Percentiles rank a stretch among this genome's conserved stretches.
phyloP scores from a whole-genome alignment of 2,888 invertebrate genomes.

The Elysia crispata region DNA sequence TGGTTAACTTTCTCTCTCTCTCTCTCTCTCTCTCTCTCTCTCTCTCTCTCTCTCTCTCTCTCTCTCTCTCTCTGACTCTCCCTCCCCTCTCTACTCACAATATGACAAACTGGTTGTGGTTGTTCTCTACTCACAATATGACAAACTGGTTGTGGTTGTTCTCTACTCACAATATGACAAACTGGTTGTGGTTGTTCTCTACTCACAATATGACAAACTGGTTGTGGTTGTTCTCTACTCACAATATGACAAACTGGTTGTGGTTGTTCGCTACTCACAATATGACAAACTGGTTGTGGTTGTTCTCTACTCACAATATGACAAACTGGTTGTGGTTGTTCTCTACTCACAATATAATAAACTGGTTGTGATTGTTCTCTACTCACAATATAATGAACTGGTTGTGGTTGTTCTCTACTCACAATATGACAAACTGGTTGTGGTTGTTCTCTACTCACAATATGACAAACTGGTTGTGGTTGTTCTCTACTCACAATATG shows the following conservation, averaged over 20 bases:
- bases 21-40: not conserved
- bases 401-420: slow-evolving; percentile 74
- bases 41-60: not conserved
- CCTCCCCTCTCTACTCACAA: not conserved
- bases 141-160: slow-evolving; percentile 77
- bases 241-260: slow-evolving; percentile 77
- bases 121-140: too few species aligned
- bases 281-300: slow-evolving; percentile 77
- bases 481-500: too few species aligned
- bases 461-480: slow-evolving; percentile 77
- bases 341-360: too few species aligned
- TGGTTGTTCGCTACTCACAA: too few species aligned
- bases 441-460: too few species aligned
- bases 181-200: slow-evolving; percentile 76
- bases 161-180: too few species aligned
- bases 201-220: too few species aligned
- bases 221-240: slow-evolving; percentile 74
- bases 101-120: not conserved
- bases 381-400: too few species aligned
- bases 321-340: slow-evolving; percentile 77
- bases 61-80: not conserved
- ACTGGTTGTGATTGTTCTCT: slow-evolving; percentile 76
- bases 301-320: too few species aligned
- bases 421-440: slow-evolving; percentile 77
- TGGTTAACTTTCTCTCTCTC: not conserved